Evolutionary conservation across 2,113 vertebrate species (phyloP).

Genomic region (Andinoacara biseriatus): DNA sequence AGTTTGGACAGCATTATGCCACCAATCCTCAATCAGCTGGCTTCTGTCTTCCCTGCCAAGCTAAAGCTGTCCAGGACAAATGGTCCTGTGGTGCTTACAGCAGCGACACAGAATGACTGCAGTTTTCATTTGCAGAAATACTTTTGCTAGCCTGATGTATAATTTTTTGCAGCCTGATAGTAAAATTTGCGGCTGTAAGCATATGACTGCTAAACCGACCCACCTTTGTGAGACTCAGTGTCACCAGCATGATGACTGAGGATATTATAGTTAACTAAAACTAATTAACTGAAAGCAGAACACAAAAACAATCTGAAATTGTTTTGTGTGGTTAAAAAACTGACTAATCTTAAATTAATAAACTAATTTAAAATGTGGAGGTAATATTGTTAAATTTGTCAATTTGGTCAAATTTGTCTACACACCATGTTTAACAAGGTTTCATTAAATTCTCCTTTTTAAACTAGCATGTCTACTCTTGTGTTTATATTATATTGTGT

Average conservation of each 20-base stretch:
- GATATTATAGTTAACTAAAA: neutral
- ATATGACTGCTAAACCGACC: neutral
- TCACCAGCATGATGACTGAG: neutral
- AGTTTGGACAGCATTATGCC: conserved; percentile 43
- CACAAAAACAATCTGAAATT: neutral
- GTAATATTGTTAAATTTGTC: neutral
- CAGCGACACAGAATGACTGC: conserved; percentile 31
- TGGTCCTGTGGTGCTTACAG: conserved; percentile 58
- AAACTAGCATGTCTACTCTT: neutral
- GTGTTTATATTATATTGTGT: neutral
- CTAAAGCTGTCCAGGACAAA: conserved; percentile 77
- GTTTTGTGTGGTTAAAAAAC: neutral
- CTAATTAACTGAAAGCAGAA: neutral
- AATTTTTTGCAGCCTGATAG: neutral
- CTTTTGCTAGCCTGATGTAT: neutral
- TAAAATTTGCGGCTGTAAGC: neutral
- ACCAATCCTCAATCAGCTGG: conserved; percentile 59
- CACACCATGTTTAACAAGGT: neutral
- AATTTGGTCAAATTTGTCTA: neutral
- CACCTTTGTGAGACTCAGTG: neutral
- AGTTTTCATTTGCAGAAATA: neutral
- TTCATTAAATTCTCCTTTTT: neutral
- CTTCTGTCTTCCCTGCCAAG: conserved; percentile 60
- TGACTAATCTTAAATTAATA: too few relatives aligned
- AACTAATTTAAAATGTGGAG: neutral